Evolutionary conservation across 2,888 invertebrate genomes (phyloP).

Genomic region (Ochropleura plecta): DNA sequence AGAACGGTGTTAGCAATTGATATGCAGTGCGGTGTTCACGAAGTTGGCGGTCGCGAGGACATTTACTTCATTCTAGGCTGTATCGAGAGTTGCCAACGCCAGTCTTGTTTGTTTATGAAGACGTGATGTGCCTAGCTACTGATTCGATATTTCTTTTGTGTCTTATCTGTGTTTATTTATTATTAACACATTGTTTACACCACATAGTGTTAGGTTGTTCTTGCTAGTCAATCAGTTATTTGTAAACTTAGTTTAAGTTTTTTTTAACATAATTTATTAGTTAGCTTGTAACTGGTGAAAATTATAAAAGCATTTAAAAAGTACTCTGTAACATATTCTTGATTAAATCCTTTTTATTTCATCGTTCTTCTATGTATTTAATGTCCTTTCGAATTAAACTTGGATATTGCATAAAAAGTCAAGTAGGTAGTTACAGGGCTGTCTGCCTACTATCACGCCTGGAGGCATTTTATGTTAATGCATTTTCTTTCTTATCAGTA

Average conservation of each 20-base stretch:
- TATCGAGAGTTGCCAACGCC: conserved; percentile 65
- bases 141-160: conserved; percentile 35
- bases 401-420: neutral
- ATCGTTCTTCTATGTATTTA: neutral
- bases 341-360: neutral
- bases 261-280: no score
- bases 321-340: neutral
- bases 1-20: conserved; percentile 71
- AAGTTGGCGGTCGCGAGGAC: conserved; percentile 70
- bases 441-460: neutral
- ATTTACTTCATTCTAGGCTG: conserved; percentile 70
- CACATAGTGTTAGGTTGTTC: neutral
- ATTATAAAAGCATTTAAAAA: neutral
- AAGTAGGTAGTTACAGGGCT: neutral
- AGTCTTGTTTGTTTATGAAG: conserved; percentile 73
- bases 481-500: neutral
- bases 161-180: conserved; percentile 1
- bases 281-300: no score
- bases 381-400: neutral
- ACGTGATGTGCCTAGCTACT: conserved; percentile 74
- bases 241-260: neutral
- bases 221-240: no score
- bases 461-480: neutral
- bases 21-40: conserved; percentile 72
- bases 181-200: neutral